phyloP scores from a whole-genome alignment of 2,888 invertebrate species.

The Tyria jacobaeae region DNA sequence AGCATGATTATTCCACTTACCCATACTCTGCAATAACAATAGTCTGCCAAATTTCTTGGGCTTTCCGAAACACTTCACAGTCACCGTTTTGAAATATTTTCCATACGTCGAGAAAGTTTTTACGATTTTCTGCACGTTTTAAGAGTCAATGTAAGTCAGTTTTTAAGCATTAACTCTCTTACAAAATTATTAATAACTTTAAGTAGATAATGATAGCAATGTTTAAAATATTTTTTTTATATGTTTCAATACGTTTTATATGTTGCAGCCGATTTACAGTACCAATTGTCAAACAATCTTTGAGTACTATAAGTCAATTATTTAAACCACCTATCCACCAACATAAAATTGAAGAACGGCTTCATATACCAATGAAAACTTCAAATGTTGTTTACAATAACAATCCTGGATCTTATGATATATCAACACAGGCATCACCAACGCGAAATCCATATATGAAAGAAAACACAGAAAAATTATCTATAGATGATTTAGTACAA shows the following conservation, averaged over 20 bases:
- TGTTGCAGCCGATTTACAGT: constrained; percentile 20
- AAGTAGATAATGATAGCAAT: too few relatives aligned
- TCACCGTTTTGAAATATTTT: too few relatives aligned
- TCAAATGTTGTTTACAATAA: neutral
- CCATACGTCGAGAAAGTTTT: too few relatives aligned
- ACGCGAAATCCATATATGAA: neutral
- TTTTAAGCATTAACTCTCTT: too few relatives aligned
- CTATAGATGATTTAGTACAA: neutral
- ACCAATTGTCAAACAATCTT: constrained; percentile 16
- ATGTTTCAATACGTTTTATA: neutral
- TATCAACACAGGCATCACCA: neutral
- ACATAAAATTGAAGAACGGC: neutral
- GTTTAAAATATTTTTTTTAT: too few relatives aligned
- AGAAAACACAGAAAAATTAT: neutral
- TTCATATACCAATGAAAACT: neutral
- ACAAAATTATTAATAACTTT: too few relatives aligned
- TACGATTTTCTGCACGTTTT: too few relatives aligned
- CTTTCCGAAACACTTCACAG: too few relatives aligned
- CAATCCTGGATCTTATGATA: neutral
- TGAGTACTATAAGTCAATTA: constrained; percentile 22
- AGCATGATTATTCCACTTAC: too few relatives aligned
- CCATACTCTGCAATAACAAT: too few relatives aligned
- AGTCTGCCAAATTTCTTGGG: too few relatives aligned
- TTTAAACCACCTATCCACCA: constrained; percentile 17
- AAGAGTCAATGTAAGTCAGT: too few relatives aligned